A percentile compares a stretch with the other conserved stretches of the same genome.
These are phyloP conservation scores for Pseudotriccus pelzelni DNA, from an alignment of 2,797 vertebrate genomes.

Conservation along the genomic window DNA sequence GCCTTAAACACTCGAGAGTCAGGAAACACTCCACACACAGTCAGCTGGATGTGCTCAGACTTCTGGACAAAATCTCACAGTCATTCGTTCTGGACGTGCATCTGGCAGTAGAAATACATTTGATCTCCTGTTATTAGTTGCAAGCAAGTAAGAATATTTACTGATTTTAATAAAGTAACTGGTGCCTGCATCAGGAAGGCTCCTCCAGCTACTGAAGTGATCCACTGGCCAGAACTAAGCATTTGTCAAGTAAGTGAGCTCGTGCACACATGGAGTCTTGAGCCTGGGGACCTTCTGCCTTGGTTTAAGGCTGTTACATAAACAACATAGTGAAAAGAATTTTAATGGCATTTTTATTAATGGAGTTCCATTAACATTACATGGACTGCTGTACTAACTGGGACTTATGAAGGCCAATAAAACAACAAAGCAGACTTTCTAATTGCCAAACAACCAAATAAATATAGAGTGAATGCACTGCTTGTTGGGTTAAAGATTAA, in stretches of 20 bases:
- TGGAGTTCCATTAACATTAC: conserved; percentile 72
- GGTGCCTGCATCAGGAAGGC: not conserved
- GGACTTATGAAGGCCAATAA: conserved; percentile 63
- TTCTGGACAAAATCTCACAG: not conserved
- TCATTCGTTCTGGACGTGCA: not conserved
- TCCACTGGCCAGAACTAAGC: not conserved
- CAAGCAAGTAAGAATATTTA: conserved; percentile 11
- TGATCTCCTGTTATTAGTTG: not conserved
- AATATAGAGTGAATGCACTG: conserved; percentile 61
- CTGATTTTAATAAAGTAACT: not conserved
- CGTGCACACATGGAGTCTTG: not conserved
- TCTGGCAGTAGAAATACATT: not conserved
- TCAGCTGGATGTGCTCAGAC: not conserved
- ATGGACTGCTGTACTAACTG: conserved; percentile 60
- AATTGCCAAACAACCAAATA: conserved; percentile 72
- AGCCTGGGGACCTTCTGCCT: conserved; percentile 41
- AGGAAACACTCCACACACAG: not conserved
- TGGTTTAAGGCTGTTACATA: conserved; percentile 48
- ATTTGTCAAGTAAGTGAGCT: conserved; percentile 3
- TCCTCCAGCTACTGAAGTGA: not conserved
- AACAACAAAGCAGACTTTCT: conserved; percentile 64
- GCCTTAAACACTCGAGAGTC: not conserved
- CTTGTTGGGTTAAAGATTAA: conserved; percentile 79
- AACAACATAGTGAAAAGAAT: conserved; percentile 77
- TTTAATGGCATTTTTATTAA: conserved; percentile 78